Percentiles rank a stretch among this genome's conserved stretches.
Conservation (phyloP, 2,888 invertebrate genomes). For the Helicoverpa assulta region DNA sequence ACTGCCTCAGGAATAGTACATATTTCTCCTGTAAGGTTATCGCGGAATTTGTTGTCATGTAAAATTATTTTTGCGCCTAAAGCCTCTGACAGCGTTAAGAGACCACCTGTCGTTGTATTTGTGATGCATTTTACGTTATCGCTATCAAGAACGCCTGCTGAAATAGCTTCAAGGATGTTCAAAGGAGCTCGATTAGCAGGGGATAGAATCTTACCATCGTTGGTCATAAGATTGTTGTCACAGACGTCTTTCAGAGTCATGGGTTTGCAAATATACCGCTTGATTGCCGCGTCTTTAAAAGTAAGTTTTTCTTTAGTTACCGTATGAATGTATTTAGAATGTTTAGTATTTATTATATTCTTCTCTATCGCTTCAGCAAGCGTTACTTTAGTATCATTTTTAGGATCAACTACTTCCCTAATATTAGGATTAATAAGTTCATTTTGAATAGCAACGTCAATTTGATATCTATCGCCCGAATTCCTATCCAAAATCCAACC, state of each 20-base stretch:
- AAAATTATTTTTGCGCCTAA: conserved; percentile 95
- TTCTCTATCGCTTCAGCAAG: conserved; percentile 94
- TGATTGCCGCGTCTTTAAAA: conserved; percentile 95
- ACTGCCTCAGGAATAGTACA: conserved; percentile 96
- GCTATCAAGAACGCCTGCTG: conserved; percentile 96
- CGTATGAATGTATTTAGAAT: conserved; percentile 95
- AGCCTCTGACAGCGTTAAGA: conserved; percentile 96
- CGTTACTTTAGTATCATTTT: conserved; percentile 94
- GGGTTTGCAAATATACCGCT: conserved; percentile 95
- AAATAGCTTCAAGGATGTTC: conserved; percentile 95
- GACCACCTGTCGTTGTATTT: conserved; percentile 94
- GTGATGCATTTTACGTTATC: conserved; percentile 96
- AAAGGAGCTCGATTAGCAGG: conserved; percentile 94
- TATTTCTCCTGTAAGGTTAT: conserved; percentile 93
- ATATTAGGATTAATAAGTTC: conserved; percentile 94
- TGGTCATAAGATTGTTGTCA: conserved; percentile 94
- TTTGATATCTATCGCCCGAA: conserved; percentile 94
- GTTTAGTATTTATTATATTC: conserved; percentile 95
- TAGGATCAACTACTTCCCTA: conserved; percentile 96
- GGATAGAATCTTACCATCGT: conserved; percentile 94
- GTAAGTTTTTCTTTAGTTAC: conserved; percentile 93
- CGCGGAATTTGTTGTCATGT: conserved; percentile 93
- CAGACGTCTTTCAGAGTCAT: conserved; percentile 97
- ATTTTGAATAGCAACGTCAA: conserved; percentile 95
- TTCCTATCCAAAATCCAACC: conserved; percentile 97